Evolutionary conservation across 2,888 invertebrate genomes (phyloP).

Genomic region (Deilephila porcellus): DNA sequence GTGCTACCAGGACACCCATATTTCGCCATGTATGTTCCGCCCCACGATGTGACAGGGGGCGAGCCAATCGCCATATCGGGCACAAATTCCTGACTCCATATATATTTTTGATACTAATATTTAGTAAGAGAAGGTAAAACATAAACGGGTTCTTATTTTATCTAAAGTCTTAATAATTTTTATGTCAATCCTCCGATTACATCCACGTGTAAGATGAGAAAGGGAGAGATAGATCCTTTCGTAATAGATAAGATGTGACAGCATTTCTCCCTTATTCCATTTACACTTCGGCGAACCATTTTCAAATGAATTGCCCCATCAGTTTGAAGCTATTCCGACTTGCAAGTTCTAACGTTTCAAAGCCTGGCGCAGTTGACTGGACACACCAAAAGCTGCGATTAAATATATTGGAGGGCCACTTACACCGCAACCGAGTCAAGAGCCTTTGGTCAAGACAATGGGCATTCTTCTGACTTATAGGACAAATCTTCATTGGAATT

Average conservation of each 20-base stretch:
- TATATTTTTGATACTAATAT: too few relatives aligned
- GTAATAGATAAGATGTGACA: not conserved
- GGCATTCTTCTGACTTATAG: not conserved
- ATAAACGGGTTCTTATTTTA: too few relatives aligned
- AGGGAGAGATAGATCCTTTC: too few relatives aligned
- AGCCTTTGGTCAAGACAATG: not conserved
- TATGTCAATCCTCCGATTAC: too few relatives aligned
- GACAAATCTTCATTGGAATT: not conserved
- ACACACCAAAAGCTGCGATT: not conserved
- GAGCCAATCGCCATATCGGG: too few relatives aligned
- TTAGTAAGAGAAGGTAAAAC: too few relatives aligned
- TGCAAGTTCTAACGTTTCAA: conserved; percentile 16
- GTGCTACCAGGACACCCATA: too few relatives aligned
- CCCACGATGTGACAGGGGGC: too few relatives aligned
- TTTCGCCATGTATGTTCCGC: too few relatives aligned
- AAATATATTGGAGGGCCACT: conserved; percentile 4
- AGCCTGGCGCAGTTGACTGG: not conserved
- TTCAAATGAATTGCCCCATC: not conserved
- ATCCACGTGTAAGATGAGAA: too few relatives aligned
- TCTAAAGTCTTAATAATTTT: too few relatives aligned
- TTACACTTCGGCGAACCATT: not conserved
- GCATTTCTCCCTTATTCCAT: not conserved
- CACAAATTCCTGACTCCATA: too few relatives aligned
- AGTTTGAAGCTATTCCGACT: not conserved
- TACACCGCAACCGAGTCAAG: not conserved